Evolutionary conservation across 1,140 invertebrate species (phyloP), one percentile per base, ranked within the genome.

Genomic region (Cepaea nemoralis): DNA sequence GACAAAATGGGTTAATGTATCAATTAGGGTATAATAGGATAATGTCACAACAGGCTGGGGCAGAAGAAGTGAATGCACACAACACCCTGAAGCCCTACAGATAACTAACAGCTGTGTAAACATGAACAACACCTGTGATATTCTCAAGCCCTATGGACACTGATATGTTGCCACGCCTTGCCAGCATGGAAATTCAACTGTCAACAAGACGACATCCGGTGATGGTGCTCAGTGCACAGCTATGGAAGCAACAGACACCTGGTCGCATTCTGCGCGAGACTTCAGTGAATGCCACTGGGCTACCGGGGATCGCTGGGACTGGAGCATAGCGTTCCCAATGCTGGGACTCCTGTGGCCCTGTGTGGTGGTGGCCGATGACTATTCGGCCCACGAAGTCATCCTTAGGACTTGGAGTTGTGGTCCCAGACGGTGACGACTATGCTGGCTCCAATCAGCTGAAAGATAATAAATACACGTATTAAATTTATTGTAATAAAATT

Each of bases 251-350:
- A 88, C 86, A 3, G 89, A 89, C 33, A 88, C 87, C 71, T 89
- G 89, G 67, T 92, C 91, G 80, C 91, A 92, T 66, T 92, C 90
- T 40, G 89, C 85, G 35, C 90, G 88, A 8, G 90, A 87, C 33
- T 88, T 87, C 27, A 92, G 83, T 3, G 91, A 91, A 85, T 94
- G 93, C 94, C 94, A 94, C 48, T 93, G 93, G 14, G 93, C 93
- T 6, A 94, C 93, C n/a, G 93, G 91, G 82, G 93, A 93, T 40
- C 94, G 86, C 8, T 94, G 94, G 74, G 93, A 93, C 85, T 93
- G 92, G 33, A 94, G 87, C 79, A 94, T 93, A n/a, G 5, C 93
- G 92, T 80, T 93, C 92, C 94, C 94, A 94, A 82, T 94, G 94
- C 1, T 93, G 87, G 42, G 91, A 87, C 71, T 93, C 93, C 3